Evolutionary conservation across 2,888 invertebrate genomes (phyloP), one percentile per base, ranked within the genome.

Genomic region (Hylaea fasciaria): DNA sequence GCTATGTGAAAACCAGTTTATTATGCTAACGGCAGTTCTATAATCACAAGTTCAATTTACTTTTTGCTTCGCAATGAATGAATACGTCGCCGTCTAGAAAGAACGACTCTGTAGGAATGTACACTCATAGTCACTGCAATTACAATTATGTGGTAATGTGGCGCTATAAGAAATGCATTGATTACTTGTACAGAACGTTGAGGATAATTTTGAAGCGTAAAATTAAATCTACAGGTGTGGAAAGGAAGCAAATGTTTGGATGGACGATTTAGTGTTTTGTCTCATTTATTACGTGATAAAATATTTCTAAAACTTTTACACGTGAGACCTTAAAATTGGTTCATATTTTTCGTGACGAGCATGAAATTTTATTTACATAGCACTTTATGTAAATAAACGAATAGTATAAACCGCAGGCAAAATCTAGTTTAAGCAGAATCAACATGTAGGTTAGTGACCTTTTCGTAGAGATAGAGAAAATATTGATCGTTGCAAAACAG

Each of bases 1-100:
- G 70, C 73, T 81, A 81, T 88, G 86, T 83, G 88, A 89, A 89
- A 83, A 79, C 81, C 79, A 81, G 81, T 85, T 86, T 83, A 83
- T 82, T 82, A 83, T 80, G 75, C 75, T 82, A 83, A 85, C 82
- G 81, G 77, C 74, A 74, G 74, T 70, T 71, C 71, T 77, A 71
- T 84, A 81, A 83, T 85, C 82, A 83, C 76, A 71, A 78, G 76
- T 85, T 81, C 81, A 85, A 87, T 87, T 86, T 79, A 83, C 77
- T 87, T 89, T 89, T 87, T 40, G 75, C 80, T 65, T 69, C 70
- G 76, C 77, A 74, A 72, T 77, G 71, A 74, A 74, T 77, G 70
- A 74, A 73, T 71, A 76, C 65, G 71, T 72, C 69, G 72, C 76
- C 74, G 76, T 74, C 69, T 79, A 71, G 75, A 76, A 78, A 74